These are phyloP conservation scores for Pogonophryne albipinna DNA, from an alignment of 2,797 vertebrate genomes.

Conservation along the genomic window DNA sequence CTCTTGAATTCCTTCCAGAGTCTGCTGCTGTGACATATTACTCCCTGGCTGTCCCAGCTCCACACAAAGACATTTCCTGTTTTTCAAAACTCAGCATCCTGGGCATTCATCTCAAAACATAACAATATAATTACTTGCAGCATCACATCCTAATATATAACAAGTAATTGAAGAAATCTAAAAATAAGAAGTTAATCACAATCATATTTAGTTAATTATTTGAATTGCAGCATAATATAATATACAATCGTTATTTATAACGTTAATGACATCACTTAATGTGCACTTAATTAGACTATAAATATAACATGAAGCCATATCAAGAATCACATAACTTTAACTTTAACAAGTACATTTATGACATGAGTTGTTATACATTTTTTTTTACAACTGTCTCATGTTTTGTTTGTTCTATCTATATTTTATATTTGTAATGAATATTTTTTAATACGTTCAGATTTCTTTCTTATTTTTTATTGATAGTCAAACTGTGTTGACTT, in stretches of 20 bases:
- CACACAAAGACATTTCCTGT: slow-evolving; percentile 19
- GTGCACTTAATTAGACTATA: slow-evolving; percentile 14
- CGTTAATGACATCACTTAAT: not conserved
- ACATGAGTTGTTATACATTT: not conserved
- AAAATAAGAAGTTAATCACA: not conserved
- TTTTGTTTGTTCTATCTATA: not conserved
- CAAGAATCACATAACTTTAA: not conserved
- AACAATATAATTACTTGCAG: slow-evolving; percentile 8
- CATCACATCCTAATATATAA: not conserved
- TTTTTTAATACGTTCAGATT: not conserved
- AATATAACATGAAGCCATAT: slow-evolving; percentile 21
- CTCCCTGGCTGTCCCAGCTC: slow-evolving; percentile 15
- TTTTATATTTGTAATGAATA: not conserved
- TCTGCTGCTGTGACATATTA: slow-evolving; percentile 26
- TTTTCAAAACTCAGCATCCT: slow-evolving; percentile 17
- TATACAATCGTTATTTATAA: not conserved
- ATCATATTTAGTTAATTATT: slow-evolving; percentile 5
- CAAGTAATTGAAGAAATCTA: slow-evolving; percentile 1
- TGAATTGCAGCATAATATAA: not conserved
- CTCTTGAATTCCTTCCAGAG: slow-evolving; percentile 42
- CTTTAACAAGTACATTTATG: not conserved
- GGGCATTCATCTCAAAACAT: not conserved
- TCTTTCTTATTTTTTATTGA: not conserved
- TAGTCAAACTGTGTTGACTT: not conserved
- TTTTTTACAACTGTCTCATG: not conserved